Conservation (phyloP, 2,797 vertebrate species). For the Labroides dimidiatus region DNA sequence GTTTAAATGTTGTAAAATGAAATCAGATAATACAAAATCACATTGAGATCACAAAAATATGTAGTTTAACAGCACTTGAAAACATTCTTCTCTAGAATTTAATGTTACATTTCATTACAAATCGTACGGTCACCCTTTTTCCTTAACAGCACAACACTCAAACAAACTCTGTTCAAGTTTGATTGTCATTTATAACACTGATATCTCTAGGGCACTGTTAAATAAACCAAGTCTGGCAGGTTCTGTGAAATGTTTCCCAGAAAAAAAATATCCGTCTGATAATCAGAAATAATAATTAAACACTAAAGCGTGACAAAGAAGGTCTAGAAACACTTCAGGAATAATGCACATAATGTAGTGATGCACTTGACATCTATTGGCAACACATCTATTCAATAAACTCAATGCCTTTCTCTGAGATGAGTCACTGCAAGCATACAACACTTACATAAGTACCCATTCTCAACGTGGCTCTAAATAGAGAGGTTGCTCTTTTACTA, state of each 20-base stretch:
- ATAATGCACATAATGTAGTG: constrained; percentile 29
- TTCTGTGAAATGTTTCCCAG: background rate
- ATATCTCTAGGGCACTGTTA: constrained; percentile 20
- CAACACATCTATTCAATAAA: constrained; percentile 10
- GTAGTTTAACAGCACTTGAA: constrained; percentile 57
- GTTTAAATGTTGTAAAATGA: constrained; percentile 50
- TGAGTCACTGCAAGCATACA: constrained; percentile 26
- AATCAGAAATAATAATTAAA: background rate
- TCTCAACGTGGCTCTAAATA: constrained; percentile 33
- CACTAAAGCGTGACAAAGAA: constrained; percentile 28
- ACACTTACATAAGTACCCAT: constrained; percentile 7
- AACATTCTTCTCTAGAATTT: constrained; percentile 40
- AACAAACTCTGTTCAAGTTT: constrained; percentile 42
- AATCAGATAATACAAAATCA: constrained; percentile 70
- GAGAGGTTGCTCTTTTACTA: constrained; percentile 14
- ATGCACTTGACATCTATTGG: constrained; percentile 39
- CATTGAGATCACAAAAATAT: constrained; percentile 75
- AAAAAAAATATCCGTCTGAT: constrained; percentile 33
- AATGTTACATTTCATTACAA: constrained; percentile 31
- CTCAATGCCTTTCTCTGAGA: constrained; percentile 22
- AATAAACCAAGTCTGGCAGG: constrained; percentile 21
- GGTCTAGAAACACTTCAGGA: constrained; percentile 24
- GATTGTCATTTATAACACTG: constrained; percentile 69
- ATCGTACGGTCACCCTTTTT: constrained; percentile 10
- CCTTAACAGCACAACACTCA: constrained; percentile 35